These are phyloP conservation scores for Lepus oiostolus DNA, from an alignment of 2,797 vertebrate species.

Conservation along the genomic window DNA sequence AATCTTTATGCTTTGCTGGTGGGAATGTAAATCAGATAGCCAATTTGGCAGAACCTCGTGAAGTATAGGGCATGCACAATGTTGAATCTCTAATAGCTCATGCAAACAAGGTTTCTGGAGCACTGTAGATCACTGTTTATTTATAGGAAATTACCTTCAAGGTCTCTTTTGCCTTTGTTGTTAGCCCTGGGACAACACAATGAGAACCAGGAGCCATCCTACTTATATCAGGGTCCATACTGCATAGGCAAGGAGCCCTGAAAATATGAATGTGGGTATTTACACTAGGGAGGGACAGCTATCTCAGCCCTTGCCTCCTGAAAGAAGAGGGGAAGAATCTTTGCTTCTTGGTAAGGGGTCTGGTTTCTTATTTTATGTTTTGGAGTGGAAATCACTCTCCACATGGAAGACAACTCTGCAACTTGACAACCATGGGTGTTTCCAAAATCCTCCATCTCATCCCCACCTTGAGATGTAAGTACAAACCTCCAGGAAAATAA, in stretches of 20 bases:
- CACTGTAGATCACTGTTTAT: slow-evolving; percentile 19
- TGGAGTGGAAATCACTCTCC: background rate
- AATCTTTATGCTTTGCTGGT: background rate
- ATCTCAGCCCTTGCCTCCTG: background rate
- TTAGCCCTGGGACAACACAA: background rate
- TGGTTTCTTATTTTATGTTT: background rate
- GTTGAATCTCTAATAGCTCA: slow-evolving; percentile 42
- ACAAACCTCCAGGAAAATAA: background rate
- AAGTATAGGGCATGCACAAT: background rate
- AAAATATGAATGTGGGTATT: background rate
- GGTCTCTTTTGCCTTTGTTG: slow-evolving; percentile 42
- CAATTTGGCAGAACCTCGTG: background rate
- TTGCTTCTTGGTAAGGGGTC: background rate
- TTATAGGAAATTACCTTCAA: background rate
- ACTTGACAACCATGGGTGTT: background rate
- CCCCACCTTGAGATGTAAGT: slow-evolving; percentile 8
- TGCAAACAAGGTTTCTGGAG: slow-evolving; percentile 45
- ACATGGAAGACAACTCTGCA: background rate
- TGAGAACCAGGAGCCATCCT: slow-evolving; percentile 38
- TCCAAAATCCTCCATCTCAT: background rate
- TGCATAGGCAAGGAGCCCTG: background rate
- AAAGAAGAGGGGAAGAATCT: background rate
- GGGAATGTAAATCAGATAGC: background rate
- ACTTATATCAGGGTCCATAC: background rate
- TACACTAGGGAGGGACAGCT: background rate